Conservation (phyloP, 1,140 invertebrate genomes). For the Lineus longissimus region DNA sequence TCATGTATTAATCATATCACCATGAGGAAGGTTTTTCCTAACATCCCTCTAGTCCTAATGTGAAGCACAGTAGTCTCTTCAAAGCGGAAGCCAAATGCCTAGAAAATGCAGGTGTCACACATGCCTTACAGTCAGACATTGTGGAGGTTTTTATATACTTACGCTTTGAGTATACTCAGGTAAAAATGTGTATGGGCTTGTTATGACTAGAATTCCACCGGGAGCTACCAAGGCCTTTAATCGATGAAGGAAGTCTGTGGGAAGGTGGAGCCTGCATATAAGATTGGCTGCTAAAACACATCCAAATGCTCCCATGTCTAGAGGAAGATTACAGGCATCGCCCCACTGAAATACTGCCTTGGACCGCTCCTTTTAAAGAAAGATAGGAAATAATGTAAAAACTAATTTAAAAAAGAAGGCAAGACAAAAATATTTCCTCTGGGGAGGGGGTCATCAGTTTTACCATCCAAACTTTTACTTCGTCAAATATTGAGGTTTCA, state of each 20-base stretch:
- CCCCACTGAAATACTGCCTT: conserved; percentile 42
- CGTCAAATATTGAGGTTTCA: too few species aligned
- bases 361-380: conserved; percentile 30
- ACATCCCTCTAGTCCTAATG: not conserved
- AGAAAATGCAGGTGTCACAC: too few species aligned
- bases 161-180: conserved; percentile 49
- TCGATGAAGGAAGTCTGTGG: conserved; percentile 43
- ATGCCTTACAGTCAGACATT: too few species aligned
- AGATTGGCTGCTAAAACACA: conserved; percentile 51
- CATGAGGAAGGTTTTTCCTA: not conserved
- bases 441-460: too few species aligned
- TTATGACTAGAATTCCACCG: conserved; percentile 48
- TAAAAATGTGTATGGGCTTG: conserved; percentile 51
- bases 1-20: not conserved
- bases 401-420: too few species aligned
- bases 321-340: conserved; percentile 49
- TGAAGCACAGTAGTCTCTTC: not conserved
- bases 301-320: conserved; percentile 46
- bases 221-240: conserved; percentile 36
- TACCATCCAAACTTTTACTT: too few species aligned
- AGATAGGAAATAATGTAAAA: not conserved
- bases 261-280: conserved; percentile 47
- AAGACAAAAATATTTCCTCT: too few species aligned
- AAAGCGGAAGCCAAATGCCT: too few species aligned
- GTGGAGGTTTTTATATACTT: not conserved